Conservation (phyloP, 2,113 vertebrate genomes). For the Dipodomys stephensi region DNA sequence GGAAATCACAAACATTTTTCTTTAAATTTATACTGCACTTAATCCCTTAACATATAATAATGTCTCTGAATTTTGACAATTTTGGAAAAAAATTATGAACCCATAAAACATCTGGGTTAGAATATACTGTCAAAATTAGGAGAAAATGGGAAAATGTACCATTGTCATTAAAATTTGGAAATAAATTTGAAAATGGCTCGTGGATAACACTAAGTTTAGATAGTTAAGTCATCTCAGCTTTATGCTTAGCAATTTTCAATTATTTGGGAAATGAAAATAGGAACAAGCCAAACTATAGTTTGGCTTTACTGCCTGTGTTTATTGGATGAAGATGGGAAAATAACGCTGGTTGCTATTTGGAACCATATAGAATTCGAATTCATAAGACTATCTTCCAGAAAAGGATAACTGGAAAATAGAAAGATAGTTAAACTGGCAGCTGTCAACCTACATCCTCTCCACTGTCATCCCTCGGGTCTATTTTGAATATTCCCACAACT, state of each 20-base stretch:
- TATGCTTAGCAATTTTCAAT: slow-evolving; percentile 22
- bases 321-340: slow-evolving; percentile 15
- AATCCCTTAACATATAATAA: background rate
- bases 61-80: background rate
- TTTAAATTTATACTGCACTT: slow-evolving; percentile 1
- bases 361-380: slow-evolving; percentile 33
- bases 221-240: slow-evolving; percentile 50
- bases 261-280: slow-evolving; percentile 20
- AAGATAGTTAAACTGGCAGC: slow-evolving; percentile 7
- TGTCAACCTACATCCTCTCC: background rate
- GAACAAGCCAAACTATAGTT: background rate
- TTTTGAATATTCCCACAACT: slow-evolving; percentile 40
- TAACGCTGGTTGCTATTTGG: background rate
- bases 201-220: slow-evolving; percentile 3
- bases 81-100: slow-evolving; percentile 23
- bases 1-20: slow-evolving; percentile 2
- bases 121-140: background rate
- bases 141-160: background rate
- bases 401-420: background rate
- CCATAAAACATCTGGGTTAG: background rate
- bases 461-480: background rate
- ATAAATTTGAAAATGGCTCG: slow-evolving; percentile 32
- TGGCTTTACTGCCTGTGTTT: background rate
- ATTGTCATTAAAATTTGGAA: background rate
- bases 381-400: slow-evolving; percentile 27